Conservation (phyloP, 2,888 invertebrate species). For the Ormyrus rosae region DNA sequence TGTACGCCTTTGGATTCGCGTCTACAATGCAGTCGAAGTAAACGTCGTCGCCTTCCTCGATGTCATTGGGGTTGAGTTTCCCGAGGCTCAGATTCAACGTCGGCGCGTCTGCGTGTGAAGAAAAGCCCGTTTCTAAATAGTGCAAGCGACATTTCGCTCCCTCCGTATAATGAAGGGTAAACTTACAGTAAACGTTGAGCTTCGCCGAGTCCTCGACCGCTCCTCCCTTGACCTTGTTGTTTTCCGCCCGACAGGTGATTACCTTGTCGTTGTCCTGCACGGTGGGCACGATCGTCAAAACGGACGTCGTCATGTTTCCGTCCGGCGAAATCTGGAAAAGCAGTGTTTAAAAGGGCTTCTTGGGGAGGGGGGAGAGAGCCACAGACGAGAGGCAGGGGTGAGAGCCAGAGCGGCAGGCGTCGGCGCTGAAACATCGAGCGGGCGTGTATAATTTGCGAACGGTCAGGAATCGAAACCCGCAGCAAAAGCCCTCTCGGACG, state of each 20-base stretch:
- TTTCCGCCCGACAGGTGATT: slow-evolving; percentile 89
- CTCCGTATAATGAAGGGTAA: not conserved
- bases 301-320: slow-evolving; percentile 88
- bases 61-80: slow-evolving; percentile 86
- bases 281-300: slow-evolving; percentile 85
- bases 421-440: slow-evolving; percentile 10
- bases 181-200: slow-evolving; percentile 92
- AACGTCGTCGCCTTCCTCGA: slow-evolving; percentile 88
- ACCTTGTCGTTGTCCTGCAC: slow-evolving; percentile 87
- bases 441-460: slow-evolving; percentile 29
- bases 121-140: slow-evolving; percentile 6
- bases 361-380: no score
- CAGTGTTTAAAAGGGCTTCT: not conserved
- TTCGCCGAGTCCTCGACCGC: slow-evolving; percentile 88
- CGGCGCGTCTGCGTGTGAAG: slow-evolving; percentile 80
- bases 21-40: slow-evolving; percentile 88
- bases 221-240: slow-evolving; percentile 84
- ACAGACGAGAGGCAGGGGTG: no score
- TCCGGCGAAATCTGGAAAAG: slow-evolving; percentile 84
- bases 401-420: not conserved
- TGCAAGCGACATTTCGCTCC: slow-evolving; percentile 34
- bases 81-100: slow-evolving; percentile 84
- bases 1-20: slow-evolving; percentile 87
- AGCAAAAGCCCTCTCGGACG: not conserved
- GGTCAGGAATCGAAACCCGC: not conserved